phyloP scores from a whole-genome alignment of 2,797 vertebrate genomes.

The Peromyscus nudipes region DNA sequence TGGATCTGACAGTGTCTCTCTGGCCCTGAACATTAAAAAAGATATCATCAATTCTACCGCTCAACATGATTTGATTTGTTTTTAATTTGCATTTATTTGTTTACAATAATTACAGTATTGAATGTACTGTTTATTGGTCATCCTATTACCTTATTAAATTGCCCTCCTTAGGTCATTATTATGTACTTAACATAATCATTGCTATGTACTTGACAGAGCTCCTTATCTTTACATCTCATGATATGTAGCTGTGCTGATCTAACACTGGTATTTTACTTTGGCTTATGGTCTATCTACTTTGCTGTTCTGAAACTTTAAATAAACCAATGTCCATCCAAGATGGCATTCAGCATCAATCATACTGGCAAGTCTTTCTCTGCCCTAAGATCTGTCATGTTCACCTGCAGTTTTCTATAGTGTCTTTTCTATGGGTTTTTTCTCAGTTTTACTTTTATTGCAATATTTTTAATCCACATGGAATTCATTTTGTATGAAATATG shows the following conservation, averaged over 20 bases:
- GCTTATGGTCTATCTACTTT: not conserved
- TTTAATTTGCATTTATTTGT: conserved; percentile 27
- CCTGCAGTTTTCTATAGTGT: too few relatives aligned
- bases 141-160: not conserved
- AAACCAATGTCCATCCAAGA: not conserved
- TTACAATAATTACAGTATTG: not conserved
- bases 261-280: not conserved
- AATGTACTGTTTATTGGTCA: not conserved
- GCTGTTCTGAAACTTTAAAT: not conserved
- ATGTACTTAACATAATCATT: too few relatives aligned
- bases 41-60: not conserved
- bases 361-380: conserved; percentile 10
- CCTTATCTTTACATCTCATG: not conserved
- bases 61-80: not conserved
- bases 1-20: not conserved
- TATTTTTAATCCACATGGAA: conserved; percentile 19
- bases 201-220: not conserved
- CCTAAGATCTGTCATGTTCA: not conserved
- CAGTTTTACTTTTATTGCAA: conserved; percentile 41
- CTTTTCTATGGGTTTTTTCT: conserved; percentile 27
- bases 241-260: not conserved
- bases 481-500: conserved; percentile 29
- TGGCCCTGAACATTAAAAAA: not conserved
- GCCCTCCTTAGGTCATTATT: not conserved
- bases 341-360: not conserved